phyloP scores from a whole-genome alignment of 2,888 invertebrate species.

The Melangyna quadrimaculata region DNA sequence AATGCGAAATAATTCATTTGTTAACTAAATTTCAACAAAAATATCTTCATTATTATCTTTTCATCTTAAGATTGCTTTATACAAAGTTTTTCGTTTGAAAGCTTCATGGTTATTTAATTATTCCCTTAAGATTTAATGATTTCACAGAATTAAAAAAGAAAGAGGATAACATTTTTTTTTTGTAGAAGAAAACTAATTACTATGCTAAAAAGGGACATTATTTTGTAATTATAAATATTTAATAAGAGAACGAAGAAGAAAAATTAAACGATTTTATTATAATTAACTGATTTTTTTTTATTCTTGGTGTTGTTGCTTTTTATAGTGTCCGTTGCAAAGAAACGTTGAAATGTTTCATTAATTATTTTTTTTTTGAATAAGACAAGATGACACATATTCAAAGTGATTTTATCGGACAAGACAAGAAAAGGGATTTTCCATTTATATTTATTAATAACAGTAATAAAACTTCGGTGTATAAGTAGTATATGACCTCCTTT shows the following conservation, averaged over 20 bases:
- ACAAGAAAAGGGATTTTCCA: neutral
- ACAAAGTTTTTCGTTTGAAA: neutral
- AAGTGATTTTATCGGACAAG: neutral
- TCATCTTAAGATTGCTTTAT: neutral
- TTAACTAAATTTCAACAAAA: neutral
- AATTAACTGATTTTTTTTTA: conserved; percentile 20
- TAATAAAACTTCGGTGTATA: neutral
- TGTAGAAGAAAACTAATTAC: conserved; percentile 31
- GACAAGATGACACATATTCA: neutral
- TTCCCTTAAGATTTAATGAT: neutral
- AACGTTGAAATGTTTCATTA: conserved; percentile 11
- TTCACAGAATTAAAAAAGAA: neutral
- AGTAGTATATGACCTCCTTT: neutral
- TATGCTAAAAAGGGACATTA: conserved; percentile 26
- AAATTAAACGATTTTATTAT: neutral
- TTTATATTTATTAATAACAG: neutral
- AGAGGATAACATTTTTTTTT: neutral
- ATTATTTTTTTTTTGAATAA: no score
- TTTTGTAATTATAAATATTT: conserved; percentile 21
- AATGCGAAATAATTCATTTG: neutral
- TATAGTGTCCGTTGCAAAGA: neutral
- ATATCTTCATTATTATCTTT: neutral
- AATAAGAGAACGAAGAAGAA: neutral
- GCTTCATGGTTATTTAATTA: neutral
- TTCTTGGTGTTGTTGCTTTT: no score